A percentile compares a stretch with the other conserved stretches of the same genome.
These are phyloP conservation scores for Rhamphomyia laevipes DNA, from an alignment of 2,888 invertebrate genomes.

Conservation along the genomic window DNA sequence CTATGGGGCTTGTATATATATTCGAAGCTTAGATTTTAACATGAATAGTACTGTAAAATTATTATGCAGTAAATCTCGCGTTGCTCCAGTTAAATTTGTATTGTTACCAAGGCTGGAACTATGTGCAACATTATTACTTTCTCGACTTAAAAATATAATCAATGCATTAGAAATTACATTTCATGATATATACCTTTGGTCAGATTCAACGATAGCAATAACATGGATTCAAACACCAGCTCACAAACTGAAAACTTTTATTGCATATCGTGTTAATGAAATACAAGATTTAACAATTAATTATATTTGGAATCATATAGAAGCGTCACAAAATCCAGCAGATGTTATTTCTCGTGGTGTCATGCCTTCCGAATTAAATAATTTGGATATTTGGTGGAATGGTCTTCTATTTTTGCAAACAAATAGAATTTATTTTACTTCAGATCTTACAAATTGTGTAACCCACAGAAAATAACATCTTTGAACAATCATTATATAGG, in stretches of 20 bases:
- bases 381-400: background rate
- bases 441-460: background rate
- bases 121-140: conserved; percentile 3
- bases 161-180: background rate
- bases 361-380: background rate
- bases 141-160: background rate
- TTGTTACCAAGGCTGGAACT: conserved; percentile 6
- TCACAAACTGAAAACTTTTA: background rate
- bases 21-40: background rate
- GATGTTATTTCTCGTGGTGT: background rate
- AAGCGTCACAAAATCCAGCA: background rate
- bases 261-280: background rate
- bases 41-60: conserved; percentile 1
- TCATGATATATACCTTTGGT: background rate
- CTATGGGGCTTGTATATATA: conserved; percentile 4
- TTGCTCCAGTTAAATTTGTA: conserved; percentile 8
- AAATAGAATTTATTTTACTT: conserved; percentile 4
- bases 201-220: background rate
- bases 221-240: background rate
- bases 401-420: conserved; percentile 2
- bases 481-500: too few relatives aligned
- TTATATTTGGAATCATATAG: background rate
- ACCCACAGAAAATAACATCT: background rate
- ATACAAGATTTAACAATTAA: background rate
- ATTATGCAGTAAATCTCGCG: conserved; percentile 9